phyloP scores from a whole-genome alignment of 1,140 invertebrate species.

The Agrilus planipennis region DNA sequence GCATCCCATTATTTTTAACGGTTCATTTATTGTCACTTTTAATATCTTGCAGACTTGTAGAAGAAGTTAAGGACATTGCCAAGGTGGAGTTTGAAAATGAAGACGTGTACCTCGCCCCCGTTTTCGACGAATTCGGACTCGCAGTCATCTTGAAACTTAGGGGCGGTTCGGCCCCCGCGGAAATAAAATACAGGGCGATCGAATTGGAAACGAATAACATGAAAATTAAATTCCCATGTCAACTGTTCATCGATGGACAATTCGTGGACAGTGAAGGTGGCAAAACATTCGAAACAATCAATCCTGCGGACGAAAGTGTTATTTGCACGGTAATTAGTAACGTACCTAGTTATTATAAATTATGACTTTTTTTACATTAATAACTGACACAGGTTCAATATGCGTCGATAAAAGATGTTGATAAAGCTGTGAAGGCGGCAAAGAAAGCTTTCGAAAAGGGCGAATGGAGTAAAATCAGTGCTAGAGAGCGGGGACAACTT shows the following conservation, averaged over 20 bases:
- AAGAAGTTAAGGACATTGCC: constrained; percentile 80
- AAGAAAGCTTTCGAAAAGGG: constrained; percentile 78
- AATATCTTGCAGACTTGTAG: constrained; percentile 55
- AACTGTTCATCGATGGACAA: constrained; percentile 83
- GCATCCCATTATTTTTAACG: background rate
- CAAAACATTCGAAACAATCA: constrained; percentile 55
- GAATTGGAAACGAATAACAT: constrained; percentile 72
- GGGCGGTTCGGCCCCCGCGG: constrained; percentile 5
- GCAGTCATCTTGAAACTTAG: constrained; percentile 53
- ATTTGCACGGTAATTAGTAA: constrained; percentile 49
- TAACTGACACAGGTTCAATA: constrained; percentile 47
- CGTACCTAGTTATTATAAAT: constrained; percentile 2
- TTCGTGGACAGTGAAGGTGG: constrained; percentile 69
- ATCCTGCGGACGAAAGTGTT: constrained; percentile 75
- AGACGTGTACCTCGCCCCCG: constrained; percentile 86
- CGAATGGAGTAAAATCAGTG: constrained; percentile 79
- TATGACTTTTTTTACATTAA: background rate
- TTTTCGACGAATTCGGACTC: constrained; percentile 69
- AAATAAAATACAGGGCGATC: constrained; percentile 60
- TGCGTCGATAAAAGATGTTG: constrained; percentile 68
- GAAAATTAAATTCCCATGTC: constrained; percentile 71
- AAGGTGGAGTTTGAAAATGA: constrained; percentile 72
- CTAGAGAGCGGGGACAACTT: constrained; percentile 64
- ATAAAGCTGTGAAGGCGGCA: constrained; percentile 75
- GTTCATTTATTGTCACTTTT: background rate